Base-by-base conservation (phyloP, 2,888 invertebrate species). In the Scrobipalpa costella region DNA sequence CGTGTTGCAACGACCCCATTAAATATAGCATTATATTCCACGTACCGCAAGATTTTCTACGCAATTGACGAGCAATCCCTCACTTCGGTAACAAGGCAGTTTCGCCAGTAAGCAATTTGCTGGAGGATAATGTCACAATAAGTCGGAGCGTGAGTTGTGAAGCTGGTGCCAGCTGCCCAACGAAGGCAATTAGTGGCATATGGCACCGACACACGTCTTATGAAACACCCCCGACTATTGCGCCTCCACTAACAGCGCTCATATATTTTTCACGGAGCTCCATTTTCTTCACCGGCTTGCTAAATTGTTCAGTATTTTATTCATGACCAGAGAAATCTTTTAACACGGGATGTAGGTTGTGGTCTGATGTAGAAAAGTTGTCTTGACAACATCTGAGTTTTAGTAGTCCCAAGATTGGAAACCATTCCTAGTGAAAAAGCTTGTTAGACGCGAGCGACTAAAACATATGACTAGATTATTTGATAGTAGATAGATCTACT, bases 181-280 rank as follows among this genome's bases (percentile, higher is more conserved):
- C 77, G 78, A 79, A 78, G 81, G 82, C 85, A 86, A 88, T 88
- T 87, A 86, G 83, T 69, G 78, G 76, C 86, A 86, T 79, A 82
- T 81, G 85, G 79, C 79, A 80, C 76, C 79, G 73, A 76, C 82
- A 75, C 75, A 67, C 73, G 71, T 70, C 77, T 76, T 73, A 73
- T 74, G 68, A 72, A 73, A 77, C 73, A 69, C 73, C 73, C 71
- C 74, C 77, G 75, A 77, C 78, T 80, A 80, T 76, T 75, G 69
- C 71, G 68, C 67, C 66, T 73, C 68, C 34, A 15, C 70, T 71
- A 67, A 71, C 69, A 65, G 67, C 72, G 68, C 70, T 71, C 71
- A 71, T 75, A 69, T 67, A 74, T 75, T 74, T 75, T 73, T 72
- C 64, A 64, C 44, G 44, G 57, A 55, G 34, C 38, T 21, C 61